Evolutionary conservation across 2,113 vertebrate genomes (phyloP), one percentile per base, ranked within the genome.

Genomic region (Willisornis vidua): DNA sequence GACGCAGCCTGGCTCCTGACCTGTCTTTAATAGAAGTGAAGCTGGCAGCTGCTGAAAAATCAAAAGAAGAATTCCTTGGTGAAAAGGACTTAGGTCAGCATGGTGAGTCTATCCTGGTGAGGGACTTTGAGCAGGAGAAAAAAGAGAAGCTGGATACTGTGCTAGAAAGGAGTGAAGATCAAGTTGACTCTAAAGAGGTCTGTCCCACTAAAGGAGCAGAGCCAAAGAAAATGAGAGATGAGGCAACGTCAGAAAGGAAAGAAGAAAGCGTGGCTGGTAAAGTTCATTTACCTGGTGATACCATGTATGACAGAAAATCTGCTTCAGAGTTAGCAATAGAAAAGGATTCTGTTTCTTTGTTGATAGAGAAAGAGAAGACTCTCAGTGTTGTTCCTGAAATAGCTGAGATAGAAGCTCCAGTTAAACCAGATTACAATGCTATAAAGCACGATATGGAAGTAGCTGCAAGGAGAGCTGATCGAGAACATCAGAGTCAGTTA

Each of bases 11-110:
- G 8, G 93, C 97, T 48, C 97, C 98, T 0, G 98, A 98, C 84
- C 96, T 98, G 33, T 98, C 98, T 24, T 75, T 98, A 87, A 98
- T 98, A 91, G 98, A 98, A 97, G 97, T 98, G 61, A 98, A 98
- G 81, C 87, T 98, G 72, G 98, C 98, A 76, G 98, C 98, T 55
- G 98, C 98, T 6, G 98, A 98, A 68, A 98, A 98, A 90, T 97
- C 97, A 1, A 98, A 97, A 94, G 97, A 98, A 51, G 97, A 98
- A 51, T 91, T 97, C 35, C 61, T 91, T 28, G 23, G 86, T 58
- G 98, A 97, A 49, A 97, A 96, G 89, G 97, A 98, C 62, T 31
- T 77, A 39, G 55, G 95, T 35, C 91, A 94, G 8, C 94, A 48
- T 62, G 83, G 51, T 66, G 98, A 98, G 45, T 85, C 88, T 14